Evolutionary conservation across 2,888 invertebrate genomes (phyloP).

Genomic region (Amphiduros pacificus): DNA sequence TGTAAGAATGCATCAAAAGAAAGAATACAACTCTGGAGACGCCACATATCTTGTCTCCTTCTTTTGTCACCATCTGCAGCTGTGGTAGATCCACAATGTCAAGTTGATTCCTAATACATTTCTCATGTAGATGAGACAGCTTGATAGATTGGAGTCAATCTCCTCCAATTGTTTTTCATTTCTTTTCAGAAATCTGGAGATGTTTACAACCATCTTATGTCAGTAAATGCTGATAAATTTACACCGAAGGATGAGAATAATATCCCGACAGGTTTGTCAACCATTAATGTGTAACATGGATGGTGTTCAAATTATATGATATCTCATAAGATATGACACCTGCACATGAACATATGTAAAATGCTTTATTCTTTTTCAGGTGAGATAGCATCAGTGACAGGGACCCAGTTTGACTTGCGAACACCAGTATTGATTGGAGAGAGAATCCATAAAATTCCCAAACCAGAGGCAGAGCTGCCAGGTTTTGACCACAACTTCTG

Average conservation of each 20-base stretch:
- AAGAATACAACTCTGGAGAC: too few species aligned
- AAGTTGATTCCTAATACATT: too few species aligned
- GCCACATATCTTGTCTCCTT: too few species aligned
- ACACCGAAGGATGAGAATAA: constrained; percentile 69
- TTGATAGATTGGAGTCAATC: too few species aligned
- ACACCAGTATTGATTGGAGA: constrained; percentile 69
- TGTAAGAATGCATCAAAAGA: too few species aligned
- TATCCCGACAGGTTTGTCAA: constrained; percentile 44
- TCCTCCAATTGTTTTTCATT: constrained; percentile 1
- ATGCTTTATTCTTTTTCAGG: constrained; percentile 61
- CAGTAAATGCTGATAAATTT: constrained; percentile 76
- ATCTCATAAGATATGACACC: background rate
- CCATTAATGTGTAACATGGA: too few species aligned
- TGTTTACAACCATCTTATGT: constrained; percentile 49
- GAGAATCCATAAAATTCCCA: constrained; percentile 69
- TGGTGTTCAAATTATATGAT: background rate
- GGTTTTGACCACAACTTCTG: constrained; percentile 87
- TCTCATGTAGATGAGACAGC: too few species aligned
- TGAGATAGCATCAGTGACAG: constrained; percentile 71
- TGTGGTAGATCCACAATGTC: too few species aligned
- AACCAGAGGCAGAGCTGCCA: constrained; percentile 57
- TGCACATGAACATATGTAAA: background rate
- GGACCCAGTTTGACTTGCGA: constrained; percentile 75
- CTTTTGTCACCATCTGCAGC: too few species aligned
- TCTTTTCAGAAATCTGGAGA: constrained; percentile 39